These are phyloP conservation scores for Antedon bifida DNA, from an alignment of 35 echinoderm and acorn worm species.

Conservation along the genomic window DNA sequence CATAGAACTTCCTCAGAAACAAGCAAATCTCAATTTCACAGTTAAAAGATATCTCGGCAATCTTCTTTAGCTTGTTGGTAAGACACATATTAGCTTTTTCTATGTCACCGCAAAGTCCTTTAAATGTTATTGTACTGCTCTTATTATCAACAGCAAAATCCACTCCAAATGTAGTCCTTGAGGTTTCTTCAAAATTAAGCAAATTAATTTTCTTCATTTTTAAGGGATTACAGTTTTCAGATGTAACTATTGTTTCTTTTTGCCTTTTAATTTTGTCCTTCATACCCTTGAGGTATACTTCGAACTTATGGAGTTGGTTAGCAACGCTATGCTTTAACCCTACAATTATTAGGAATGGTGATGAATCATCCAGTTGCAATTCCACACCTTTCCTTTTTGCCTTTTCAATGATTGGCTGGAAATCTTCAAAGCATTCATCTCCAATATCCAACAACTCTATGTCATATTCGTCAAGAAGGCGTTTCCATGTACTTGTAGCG, in stretches of 20 bases:
- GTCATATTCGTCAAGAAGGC: not conserved
- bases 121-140: constrained; percentile 2
- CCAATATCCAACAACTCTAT: not conserved
- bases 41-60: not conserved
- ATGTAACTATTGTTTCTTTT: not conserved
- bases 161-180: not conserved
- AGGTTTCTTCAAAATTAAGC: not conserved
- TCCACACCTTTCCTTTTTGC: no score
- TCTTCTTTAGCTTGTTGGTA: not conserved
- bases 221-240: not conserved
- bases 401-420: not conserved
- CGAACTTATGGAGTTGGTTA: not conserved
- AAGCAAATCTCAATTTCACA: not conserved
- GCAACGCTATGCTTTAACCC: not conserved
- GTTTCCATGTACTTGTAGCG: not conserved
- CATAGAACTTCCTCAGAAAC: not conserved
- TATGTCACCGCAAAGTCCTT: constrained; percentile 8
- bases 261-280: not conserved
- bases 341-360: no score
- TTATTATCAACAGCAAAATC: not conserved
- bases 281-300: not conserved
- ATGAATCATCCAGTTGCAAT: no score
- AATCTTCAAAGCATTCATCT: not conserved
- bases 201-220: not conserved
- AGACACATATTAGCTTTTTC: not conserved